Evolutionary conservation across 2,888 invertebrate species (phyloP), one percentile per base, ranked within the genome.

Genomic region (Aphelenchoides bicaudatus): DNA sequence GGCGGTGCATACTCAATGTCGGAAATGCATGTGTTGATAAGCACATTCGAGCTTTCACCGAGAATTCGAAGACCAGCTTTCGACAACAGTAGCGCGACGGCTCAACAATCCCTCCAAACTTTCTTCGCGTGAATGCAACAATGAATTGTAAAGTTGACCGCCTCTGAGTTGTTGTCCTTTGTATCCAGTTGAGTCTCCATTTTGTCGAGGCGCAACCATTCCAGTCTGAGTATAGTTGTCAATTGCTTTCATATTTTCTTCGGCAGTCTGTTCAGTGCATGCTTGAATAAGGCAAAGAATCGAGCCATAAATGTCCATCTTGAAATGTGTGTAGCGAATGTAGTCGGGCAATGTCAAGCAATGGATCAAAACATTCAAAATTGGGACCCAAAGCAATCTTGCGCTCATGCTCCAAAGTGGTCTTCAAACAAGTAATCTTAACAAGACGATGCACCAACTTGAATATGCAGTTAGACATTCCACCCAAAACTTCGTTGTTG

Each of bases 401-500:
- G 8, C 63, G 25, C 6, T 56, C 30, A 5, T n/a, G n/a, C 38
- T 37, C 34, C 23, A 29, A 27, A 2, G n/a, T 25, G n/a, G 25
- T 21, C 28, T 58, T 30, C 8, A 38, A 19, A 5, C 19, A 19
- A 21, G 39, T 30, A 16, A 60, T 19, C 30, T 25, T 13, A 2
- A 39, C 16, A 25, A 66, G 39, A 3, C 58, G 53, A 21, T 56
- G 37, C 21, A 70, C 62, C 13, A 67, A 23, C 19, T 61, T 52
- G 39, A 61, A 70, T 8, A 69, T 58, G 25, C 65, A 61, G 30
- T 38, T 56, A 4, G 66, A 70, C 21, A 66, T 54, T 10, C 37
- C 65, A 16, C 38, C 57, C 0, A 65, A 34, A 10, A 69, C 37
- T 43, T 61, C 71, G 13, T 51, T 30, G 46, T 63, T 71, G 52